These are phyloP conservation scores for Meiosimyza decipiens DNA, from an alignment of 2,888 invertebrate genomes.

Conservation along the genomic window DNA sequence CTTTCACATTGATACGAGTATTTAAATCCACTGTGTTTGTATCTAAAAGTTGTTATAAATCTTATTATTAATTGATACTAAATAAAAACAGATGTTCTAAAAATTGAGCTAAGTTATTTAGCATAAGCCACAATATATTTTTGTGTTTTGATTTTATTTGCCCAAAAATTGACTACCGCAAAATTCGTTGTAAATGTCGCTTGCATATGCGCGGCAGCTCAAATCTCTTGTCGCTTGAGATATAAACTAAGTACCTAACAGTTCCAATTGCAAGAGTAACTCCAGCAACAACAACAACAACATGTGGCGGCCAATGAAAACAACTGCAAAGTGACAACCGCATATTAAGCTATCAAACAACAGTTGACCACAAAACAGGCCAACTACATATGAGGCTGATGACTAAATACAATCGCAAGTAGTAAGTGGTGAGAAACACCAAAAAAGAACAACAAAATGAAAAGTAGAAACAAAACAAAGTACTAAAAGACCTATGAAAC, in stretches of 20 bases:
- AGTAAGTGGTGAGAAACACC: slow-evolving; percentile 7
- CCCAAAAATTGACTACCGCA: background rate
- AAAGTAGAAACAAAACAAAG: background rate
- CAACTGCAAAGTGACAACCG: slow-evolving; percentile 47
- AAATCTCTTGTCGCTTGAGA: background rate
- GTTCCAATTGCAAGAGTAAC: too few species aligned
- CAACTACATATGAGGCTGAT: slow-evolving; percentile 46
- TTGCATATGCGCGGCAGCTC: background rate
- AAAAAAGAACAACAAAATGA: slow-evolving; percentile 11
- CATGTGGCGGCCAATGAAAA: too few species aligned
- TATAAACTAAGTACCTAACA: background rate
- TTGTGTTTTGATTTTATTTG: background rate
- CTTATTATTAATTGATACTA: too few species aligned
- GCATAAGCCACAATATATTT: background rate
- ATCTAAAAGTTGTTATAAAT: too few species aligned
- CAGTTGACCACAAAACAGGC: slow-evolving; percentile 46
- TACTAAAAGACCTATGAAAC: background rate
- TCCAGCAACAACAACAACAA: too few species aligned
- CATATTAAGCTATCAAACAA: slow-evolving; percentile 55
- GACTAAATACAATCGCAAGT: slow-evolving; percentile 11
- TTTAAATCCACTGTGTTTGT: too few species aligned
- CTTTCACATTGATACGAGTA: too few species aligned
- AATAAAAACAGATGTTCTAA: too few species aligned
- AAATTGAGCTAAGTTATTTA: too few species aligned
- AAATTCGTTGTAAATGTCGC: background rate